These are phyloP conservation scores for Misgurnus anguillicaudatus DNA, from an alignment of 2,113 vertebrate genomes.

Conservation along the genomic window DNA sequence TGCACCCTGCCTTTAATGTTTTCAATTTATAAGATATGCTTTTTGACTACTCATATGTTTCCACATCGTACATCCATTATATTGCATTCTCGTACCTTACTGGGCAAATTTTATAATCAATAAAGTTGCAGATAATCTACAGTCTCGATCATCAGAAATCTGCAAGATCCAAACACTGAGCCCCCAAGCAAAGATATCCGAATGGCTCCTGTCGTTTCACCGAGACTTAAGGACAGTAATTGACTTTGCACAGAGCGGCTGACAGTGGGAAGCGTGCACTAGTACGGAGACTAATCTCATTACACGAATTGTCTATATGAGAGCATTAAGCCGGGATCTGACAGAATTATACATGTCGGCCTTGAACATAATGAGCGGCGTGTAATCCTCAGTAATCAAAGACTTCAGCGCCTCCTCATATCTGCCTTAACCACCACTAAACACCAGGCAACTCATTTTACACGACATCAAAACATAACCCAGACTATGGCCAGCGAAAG, in stretches of 20 bases:
- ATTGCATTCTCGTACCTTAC: no score
- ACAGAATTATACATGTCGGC: constrained; percentile 74
- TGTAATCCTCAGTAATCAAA: constrained; percentile 74
- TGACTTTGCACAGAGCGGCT: constrained; percentile 30
- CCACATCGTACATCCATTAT: no score
- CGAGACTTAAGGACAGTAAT: constrained; percentile 31
- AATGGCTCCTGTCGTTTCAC: not conserved
- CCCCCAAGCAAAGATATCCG: not conserved
- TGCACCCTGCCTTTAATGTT: no score
- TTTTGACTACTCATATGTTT: no score
- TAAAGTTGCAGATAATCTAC: no score
- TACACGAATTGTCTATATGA: constrained; percentile 74
- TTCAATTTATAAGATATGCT: no score
- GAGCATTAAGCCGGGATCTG: constrained; percentile 74
- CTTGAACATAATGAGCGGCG: constrained; percentile 68
- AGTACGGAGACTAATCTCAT: constrained; percentile 73
- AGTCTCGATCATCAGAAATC: not conserved
- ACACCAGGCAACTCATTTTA: constrained; percentile 3
- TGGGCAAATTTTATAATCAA: no score
- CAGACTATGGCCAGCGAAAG: constrained; percentile 57
- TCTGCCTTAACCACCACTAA: constrained; percentile 55
- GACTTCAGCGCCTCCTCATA: constrained; percentile 46
- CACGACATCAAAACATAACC: constrained; percentile 56
- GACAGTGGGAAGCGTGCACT: constrained; percentile 45
- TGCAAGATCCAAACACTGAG: not conserved